Percentiles rank a stretch among this genome's conserved stretches.
Evolutionary conservation across 92 coral and sea anemone species (phyloP).

Genomic region (Epizoanthus fatuus): DNA sequence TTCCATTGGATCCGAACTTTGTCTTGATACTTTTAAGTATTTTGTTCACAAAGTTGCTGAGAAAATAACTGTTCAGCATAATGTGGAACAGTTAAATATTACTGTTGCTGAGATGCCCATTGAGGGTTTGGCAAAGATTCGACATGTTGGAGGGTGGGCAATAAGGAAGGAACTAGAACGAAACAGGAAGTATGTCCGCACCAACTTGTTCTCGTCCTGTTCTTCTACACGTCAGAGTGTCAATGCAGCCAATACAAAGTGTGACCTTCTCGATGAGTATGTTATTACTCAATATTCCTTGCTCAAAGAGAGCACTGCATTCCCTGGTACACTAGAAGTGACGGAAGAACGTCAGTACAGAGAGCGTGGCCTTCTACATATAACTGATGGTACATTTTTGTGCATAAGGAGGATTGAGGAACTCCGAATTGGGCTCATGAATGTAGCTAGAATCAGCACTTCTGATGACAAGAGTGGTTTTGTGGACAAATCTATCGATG

Average conservation of each 20-base stretch:
- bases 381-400: constrained; percentile 4
- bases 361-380: constrained; percentile 43
- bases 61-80: neutral
- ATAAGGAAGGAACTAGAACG: constrained; percentile 29
- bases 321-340: constrained; percentile 30
- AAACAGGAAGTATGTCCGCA: constrained; percentile 17
- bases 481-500: too few relatives aligned
- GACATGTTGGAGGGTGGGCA: constrained; percentile 52
- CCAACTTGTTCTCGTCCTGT: constrained; percentile 5
- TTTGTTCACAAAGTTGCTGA: constrained; percentile 25
- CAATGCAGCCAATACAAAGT: constrained; percentile 10
- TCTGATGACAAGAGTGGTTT: too few relatives aligned
- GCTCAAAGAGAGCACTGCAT: constrained; percentile 13
- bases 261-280: constrained; percentile 27
- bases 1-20: constrained; percentile 20
- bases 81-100: too few relatives aligned
- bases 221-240: constrained; percentile 25
- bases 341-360: constrained; percentile 42
- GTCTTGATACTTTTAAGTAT: neutral
- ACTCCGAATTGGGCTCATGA: too few relatives aligned
- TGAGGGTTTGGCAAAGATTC: constrained; percentile 50
- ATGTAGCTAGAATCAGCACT: too few relatives aligned
- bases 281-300: constrained; percentile 28
- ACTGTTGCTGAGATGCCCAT: constrained; percentile 16
- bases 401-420: too few relatives aligned